Evolutionary conservation across 1,140 invertebrate genomes (phyloP).

Genomic region (Uloborus diversus): DNA sequence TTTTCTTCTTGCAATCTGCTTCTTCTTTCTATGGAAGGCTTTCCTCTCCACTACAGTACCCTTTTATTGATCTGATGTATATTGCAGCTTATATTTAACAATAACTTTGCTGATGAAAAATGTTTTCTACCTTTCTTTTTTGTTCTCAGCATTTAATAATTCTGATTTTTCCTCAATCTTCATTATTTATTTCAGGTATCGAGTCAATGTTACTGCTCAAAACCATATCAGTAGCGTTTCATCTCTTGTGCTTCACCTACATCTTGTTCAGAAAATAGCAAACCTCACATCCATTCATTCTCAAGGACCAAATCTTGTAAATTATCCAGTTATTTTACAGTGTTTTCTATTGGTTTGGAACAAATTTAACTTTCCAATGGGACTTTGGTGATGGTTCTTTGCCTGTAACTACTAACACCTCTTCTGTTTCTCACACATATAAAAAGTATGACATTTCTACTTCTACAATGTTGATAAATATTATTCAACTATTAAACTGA

Average conservation of each 20-base stretch:
- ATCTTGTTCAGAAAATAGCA: conserved; percentile 42
- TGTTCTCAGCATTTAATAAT: neutral
- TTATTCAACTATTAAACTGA: too few species aligned
- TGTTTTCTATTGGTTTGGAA: conserved; percentile 54
- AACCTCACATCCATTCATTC: conserved; percentile 41
- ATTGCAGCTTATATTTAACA: too few species aligned
- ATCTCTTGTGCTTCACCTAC: neutral
- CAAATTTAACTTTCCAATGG: conserved; percentile 53
- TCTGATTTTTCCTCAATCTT: neutral
- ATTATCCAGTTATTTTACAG: conserved; percentile 31
- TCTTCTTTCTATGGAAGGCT: too few species aligned
- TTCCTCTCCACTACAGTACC: too few species aligned
- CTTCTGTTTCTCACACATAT: conserved; percentile 41
- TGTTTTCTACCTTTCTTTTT: neutral
- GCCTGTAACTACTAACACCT: conserved; percentile 28
- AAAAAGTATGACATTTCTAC: conserved; percentile 50
- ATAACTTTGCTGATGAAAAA: too few species aligned
- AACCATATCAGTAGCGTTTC: conserved; percentile 46
- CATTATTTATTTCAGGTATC: conserved; percentile 26
- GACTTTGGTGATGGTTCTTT: conserved; percentile 51
- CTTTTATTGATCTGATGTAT: too few species aligned
- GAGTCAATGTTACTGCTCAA: conserved; percentile 36
- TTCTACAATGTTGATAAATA: too few species aligned
- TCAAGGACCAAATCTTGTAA: conserved; percentile 46
- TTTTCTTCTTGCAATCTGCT: too few species aligned